A percentile compares a stretch with the other conserved stretches of the same genome.
Conservation (phyloP, 2,888 invertebrate genomes). For the Epicampocera succincta region DNA sequence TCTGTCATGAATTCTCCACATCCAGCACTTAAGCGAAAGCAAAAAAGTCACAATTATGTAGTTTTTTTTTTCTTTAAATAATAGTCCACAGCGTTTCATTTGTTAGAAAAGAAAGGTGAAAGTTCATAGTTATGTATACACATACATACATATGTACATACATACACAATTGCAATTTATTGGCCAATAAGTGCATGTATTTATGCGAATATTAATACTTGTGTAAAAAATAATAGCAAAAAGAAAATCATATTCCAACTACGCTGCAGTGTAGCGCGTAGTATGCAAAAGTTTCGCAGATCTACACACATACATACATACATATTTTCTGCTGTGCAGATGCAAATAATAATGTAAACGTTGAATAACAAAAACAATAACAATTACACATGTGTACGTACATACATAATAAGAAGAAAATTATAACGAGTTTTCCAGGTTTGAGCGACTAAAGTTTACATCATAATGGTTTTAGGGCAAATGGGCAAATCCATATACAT, state of each 20-base stretch:
- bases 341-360: constrained; percentile 75
- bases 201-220: constrained; percentile 40
- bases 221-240: constrained; percentile 45
- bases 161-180: background rate
- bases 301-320: too few relatives aligned
- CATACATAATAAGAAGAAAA: background rate
- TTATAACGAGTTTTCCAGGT: constrained; percentile 6
- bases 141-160: background rate
- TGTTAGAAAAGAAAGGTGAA: constrained; percentile 40
- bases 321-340: constrained; percentile 79
- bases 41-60: constrained; percentile 66
- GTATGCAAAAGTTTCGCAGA: constrained; percentile 55
- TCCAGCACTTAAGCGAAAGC: constrained; percentile 24
- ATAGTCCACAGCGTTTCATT: constrained; percentile 60
- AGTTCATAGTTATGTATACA: constrained; percentile 1
- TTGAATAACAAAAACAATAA: constrained; percentile 9
- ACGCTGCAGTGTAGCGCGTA: constrained; percentile 26
- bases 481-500: too few relatives aligned
- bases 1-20: constrained; percentile 32
- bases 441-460: constrained; percentile 17
- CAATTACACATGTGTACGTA: too few relatives aligned
- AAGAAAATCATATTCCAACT: constrained; percentile 49
- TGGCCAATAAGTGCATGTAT: constrained; percentile 5
- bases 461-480: background rate
- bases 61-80: constrained; percentile 58